These are phyloP conservation scores for Tiliqua scincoides DNA, from an alignment of 2,113 vertebrate genomes.

Conservation along the genomic window DNA sequence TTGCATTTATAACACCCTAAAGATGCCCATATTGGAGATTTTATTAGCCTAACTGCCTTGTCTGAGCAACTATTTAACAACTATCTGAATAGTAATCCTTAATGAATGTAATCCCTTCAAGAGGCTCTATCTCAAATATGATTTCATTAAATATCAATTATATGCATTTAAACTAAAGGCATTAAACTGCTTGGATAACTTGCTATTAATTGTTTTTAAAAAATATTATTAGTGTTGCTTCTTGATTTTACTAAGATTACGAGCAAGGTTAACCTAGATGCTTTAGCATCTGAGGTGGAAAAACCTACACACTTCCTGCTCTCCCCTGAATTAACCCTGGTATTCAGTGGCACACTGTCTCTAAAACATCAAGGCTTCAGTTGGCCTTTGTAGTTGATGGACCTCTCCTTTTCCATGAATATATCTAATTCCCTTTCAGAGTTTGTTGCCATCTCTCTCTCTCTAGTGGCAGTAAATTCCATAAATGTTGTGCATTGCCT, in stretches of 20 bases:
- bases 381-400: not conserved
- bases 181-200: conserved; percentile 50
- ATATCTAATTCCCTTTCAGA: not conserved
- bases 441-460: too few relatives aligned
- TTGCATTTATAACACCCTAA: conserved; percentile 47
- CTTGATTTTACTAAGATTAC: conserved; percentile 23
- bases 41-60: conserved; percentile 67
- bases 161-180: conserved; percentile 72
- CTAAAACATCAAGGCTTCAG: not conserved
- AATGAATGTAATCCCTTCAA: conserved; percentile 75
- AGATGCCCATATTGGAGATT: conserved; percentile 57
- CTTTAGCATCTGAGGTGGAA: not conserved
- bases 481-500: too few relatives aligned
- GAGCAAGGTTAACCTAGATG: not conserved
- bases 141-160: conserved; percentile 75
- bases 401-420: too few relatives aligned
- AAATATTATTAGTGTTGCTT: conserved; percentile 26
- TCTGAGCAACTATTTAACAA: conserved; percentile 68
- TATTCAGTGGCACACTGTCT: not conserved
- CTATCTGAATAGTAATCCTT: conserved; percentile 76
- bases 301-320: not conserved
- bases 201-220: conserved; percentile 48
- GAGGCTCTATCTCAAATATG: conserved; percentile 63
- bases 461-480: too few relatives aligned
- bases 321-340: too few relatives aligned